phyloP scores from a whole-genome alignment of 2,797 vertebrate genomes.

The Lagodon rhomboides region DNA sequence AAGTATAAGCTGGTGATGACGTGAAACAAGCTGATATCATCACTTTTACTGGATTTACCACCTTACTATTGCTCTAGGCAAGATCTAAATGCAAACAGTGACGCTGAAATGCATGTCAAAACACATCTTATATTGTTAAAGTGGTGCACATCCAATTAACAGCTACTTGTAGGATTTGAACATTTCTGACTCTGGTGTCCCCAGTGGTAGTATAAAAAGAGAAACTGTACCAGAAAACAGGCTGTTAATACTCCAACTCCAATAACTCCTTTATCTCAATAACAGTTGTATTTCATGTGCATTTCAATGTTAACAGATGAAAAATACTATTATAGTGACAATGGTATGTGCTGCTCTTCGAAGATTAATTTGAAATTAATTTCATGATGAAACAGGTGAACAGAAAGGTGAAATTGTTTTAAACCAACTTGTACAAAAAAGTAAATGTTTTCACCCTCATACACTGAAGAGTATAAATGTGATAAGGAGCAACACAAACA shows the following conservation, averaged over 20 bases:
- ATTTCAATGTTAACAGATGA: background rate
- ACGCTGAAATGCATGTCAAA: background rate
- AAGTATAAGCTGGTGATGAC: slow-evolving; percentile 4
- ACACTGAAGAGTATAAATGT: background rate
- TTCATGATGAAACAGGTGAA: slow-evolving; percentile 4
- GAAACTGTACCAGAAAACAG: background rate
- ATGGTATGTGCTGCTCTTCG: background rate
- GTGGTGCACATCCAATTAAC: background rate
- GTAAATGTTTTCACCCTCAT: background rate
- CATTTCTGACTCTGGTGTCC: background rate
- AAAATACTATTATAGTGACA: background rate
- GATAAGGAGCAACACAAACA: background rate
- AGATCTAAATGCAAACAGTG: background rate
- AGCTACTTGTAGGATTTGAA: background rate
- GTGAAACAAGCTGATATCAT: background rate
- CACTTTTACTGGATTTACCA: background rate
- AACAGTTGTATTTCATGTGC: background rate
- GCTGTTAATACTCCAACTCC: background rate
- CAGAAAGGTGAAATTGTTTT: background rate
- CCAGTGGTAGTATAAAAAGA: background rate
- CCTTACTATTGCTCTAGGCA: background rate
- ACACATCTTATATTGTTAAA: background rate
- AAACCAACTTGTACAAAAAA: background rate
- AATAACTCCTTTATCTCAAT: background rate
- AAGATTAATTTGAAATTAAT: background rate